phyloP scores from a whole-genome alignment of 2,888 invertebrate species.

The Apamea anceps region DNA sequence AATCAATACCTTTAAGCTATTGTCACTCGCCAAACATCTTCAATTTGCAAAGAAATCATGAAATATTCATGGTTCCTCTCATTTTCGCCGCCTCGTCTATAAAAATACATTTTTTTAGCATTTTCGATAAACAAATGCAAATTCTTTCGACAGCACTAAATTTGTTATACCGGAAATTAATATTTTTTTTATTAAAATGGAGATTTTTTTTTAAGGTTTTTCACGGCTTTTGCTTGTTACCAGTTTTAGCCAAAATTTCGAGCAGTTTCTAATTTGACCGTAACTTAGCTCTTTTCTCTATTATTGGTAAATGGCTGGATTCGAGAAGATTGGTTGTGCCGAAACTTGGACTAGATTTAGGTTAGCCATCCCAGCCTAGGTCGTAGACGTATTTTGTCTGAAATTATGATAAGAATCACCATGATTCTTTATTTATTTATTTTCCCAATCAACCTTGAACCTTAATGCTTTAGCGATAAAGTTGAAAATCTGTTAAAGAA shows the following conservation, averaged over 20 bases:
- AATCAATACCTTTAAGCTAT: conserved; percentile 36
- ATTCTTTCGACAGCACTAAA: conserved; percentile 47
- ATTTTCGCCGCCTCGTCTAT: conserved; percentile 30
- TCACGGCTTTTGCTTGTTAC: neutral
- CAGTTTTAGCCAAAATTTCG: neutral
- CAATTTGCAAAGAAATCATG: conserved; percentile 50
- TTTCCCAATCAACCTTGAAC: no score
- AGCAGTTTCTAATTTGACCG: neutral
- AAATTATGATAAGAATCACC: neutral
- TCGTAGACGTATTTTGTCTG: neutral
- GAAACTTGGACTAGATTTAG: neutral
- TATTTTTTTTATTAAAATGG: conserved; percentile 49
- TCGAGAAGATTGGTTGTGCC: no score
- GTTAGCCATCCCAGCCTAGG: neutral
- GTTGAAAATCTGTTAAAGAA: no score
- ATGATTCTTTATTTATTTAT: neutral
- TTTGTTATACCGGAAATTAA: conserved; percentile 57
- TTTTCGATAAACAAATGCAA: conserved; percentile 58
- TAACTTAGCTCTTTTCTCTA: neutral
- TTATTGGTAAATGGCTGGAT: neutral
- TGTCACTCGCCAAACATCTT: conserved; percentile 31
- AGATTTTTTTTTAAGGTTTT: conserved; percentile 26
- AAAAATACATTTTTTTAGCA: conserved; percentile 45
- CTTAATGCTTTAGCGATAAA: no score
- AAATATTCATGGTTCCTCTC: conserved; percentile 45